Evolutionary conservation across 2,113 vertebrate genomes (phyloP).

Genomic region (Sorex fumeus): DNA sequence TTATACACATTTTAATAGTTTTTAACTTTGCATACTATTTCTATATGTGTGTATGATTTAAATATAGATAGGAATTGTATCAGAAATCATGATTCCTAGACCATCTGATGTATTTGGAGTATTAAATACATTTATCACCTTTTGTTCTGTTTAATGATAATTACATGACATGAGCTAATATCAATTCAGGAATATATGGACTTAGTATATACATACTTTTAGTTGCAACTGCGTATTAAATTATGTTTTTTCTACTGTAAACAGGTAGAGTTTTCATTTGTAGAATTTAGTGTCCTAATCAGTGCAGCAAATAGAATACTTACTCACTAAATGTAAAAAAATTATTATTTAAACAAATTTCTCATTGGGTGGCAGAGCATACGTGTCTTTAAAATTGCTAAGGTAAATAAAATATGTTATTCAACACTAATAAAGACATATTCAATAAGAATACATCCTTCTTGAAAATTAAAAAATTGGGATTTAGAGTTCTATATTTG

Average conservation of each 20-base stretch:
- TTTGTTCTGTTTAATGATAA: slow-evolving; percentile 47
- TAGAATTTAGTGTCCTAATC: slow-evolving; percentile 31
- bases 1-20: too few species aligned
- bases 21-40: too few species aligned
- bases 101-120: too few species aligned
- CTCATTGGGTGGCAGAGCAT: neutral
- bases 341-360: slow-evolving; percentile 32
- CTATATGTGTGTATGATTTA: slow-evolving; percentile 10
- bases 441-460: neutral
- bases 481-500: neutral
- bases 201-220: slow-evolving; percentile 50
- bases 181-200: neutral
- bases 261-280: slow-evolving; percentile 34
- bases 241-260: slow-evolving; percentile 25
- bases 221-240: slow-evolving; percentile 35
- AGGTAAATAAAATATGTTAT: slow-evolving; percentile 29
- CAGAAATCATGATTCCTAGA: too few species aligned
- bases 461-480: slow-evolving; percentile 33
- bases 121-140: neutral
- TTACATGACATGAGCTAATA: slow-evolving; percentile 26
- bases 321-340: slow-evolving; percentile 38
- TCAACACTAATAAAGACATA: slow-evolving; percentile 11
- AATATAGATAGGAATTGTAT: too few species aligned
- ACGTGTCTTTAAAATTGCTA: neutral
- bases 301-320: slow-evolving; percentile 34